Base-by-base conservation (phyloP, 2,797 vertebrate genomes). In the Picus viridis region DNA sequence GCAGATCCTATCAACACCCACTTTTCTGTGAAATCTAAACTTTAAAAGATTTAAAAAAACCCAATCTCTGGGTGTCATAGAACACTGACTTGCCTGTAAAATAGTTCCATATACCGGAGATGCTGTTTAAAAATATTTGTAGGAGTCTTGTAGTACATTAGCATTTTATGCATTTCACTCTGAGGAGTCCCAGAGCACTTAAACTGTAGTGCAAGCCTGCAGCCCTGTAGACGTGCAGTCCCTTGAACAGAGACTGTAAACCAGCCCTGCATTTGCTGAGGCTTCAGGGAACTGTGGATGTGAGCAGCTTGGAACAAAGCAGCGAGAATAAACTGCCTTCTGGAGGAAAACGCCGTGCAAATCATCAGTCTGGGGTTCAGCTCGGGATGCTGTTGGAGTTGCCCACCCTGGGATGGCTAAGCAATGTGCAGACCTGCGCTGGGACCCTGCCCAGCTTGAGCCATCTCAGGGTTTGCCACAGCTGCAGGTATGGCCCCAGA, bases 71-170 rank as follows among this genome's bases (percentile, higher is more conserved):
- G 61, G 87, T 95, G 95, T 95, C 94, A 80, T 20, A 49, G 87
- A 96, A 95, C 71, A 89, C 58, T 93, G 91, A 82, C 83, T 96
- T 89, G 85, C 90, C 95, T 93, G 85, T 95, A 91, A 93, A 95
- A 96, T 89, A 86, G 68, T 95, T 95, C 70, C 87, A 71, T 94
- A 92, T 93, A 94, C 77, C 2, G 0, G 74, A 86, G 91, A 56
- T 92, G 83, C 94, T 96, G 93, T 96, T 94, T 94, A 95, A 96
- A 94, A 96, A 94, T 95, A 86, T 93, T 43, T 96, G 94, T 95
- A 95, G 95, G 93, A 88, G 94, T 96, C 80, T 94, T 94, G 92
- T 95, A 92, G 94, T 93, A 84, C 88, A 93, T 95, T 95, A 93
- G 89, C 93, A 88, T 96, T 94, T 96, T 86, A 83, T 84, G 72